These are phyloP conservation scores for Callionymus lyra DNA, from an alignment of 2,113 vertebrate genomes.

Conservation along the genomic window DNA sequence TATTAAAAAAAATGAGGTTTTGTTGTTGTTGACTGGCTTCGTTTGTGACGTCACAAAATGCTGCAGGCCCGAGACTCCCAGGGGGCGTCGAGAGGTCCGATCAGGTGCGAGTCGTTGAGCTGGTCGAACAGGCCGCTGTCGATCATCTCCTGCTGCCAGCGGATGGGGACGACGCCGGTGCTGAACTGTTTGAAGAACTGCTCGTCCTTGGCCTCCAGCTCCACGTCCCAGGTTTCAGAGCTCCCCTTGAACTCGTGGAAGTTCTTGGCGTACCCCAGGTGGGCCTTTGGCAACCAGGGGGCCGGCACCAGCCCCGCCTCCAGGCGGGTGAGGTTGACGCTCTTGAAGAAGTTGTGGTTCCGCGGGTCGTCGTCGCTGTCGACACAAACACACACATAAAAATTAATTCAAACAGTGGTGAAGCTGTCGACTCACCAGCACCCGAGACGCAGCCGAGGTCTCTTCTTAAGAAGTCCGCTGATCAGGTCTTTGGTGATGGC, in stretches of 20 bases:
- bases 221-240: conserved; percentile 66
- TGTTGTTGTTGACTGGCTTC: not conserved
- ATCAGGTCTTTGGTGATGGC: conserved; percentile 72
- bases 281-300: conserved; percentile 77
- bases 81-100: conserved; percentile 5
- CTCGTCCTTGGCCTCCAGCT: conserved; percentile 71
- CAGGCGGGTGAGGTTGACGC: conserved; percentile 73
- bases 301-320: conserved; percentile 74
- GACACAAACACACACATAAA: conserved; percentile 20
- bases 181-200: conserved; percentile 78
- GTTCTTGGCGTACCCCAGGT: conserved; percentile 79
- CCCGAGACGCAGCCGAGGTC: conserved; percentile 68
- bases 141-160: conserved; percentile 82
- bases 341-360: conserved; percentile 75
- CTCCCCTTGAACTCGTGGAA: conserved; percentile 62
- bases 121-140: conserved; percentile 79
- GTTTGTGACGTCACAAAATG: conserved; percentile 54
- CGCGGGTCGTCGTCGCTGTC: conserved; percentile 71
- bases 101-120: conserved; percentile 56
- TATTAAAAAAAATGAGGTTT: conserved; percentile 1
- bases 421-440: conserved; percentile 64
- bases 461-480: conserved; percentile 74
- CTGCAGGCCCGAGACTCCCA: conserved; percentile 69
- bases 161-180: conserved; percentile 72
- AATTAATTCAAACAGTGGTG: too few relatives aligned